These are phyloP conservation scores for Mesorhabditis spiculigera DNA, from an alignment of 2,888 invertebrate species.

Conservation along the genomic window DNA sequence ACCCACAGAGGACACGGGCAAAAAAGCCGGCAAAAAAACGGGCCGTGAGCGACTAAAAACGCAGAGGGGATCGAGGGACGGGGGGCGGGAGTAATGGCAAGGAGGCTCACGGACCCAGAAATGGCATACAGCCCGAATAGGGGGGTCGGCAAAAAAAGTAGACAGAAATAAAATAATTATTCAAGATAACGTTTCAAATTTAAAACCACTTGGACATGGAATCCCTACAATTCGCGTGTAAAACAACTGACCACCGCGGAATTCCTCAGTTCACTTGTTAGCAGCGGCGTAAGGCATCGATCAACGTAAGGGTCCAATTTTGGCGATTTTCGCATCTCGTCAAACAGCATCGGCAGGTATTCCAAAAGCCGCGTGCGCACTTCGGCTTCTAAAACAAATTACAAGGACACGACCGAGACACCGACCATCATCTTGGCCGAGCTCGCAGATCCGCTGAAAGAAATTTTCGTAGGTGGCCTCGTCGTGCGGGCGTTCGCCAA, in stretches of 20 bases:
- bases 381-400: too few species aligned
- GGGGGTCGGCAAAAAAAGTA: background rate
- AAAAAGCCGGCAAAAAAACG: conserved; percentile 4
- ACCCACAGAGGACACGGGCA: background rate
- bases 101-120: background rate
- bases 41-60: conserved; percentile 2
- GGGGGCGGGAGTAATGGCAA: background rate
- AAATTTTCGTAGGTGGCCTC: background rate
- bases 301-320: too few species aligned
- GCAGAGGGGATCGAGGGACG: background rate
- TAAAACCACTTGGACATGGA: too few species aligned
- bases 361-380: too few species aligned
- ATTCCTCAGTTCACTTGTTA: too few species aligned
- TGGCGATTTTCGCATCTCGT: too few species aligned
- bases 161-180: background rate
- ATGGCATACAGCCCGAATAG: background rate
- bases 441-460: conserved; percentile 1
- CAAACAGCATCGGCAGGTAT: too few species aligned
- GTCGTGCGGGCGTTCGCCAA: background rate
- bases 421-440: background rate
- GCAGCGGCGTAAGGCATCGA: too few species aligned
- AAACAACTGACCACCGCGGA: too few species aligned
- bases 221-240: too few species aligned
- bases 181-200: background rate
- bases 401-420: too few species aligned